Conservation (phyloP, 1,140 invertebrate genomes). For the Magallana gigas region DNA sequence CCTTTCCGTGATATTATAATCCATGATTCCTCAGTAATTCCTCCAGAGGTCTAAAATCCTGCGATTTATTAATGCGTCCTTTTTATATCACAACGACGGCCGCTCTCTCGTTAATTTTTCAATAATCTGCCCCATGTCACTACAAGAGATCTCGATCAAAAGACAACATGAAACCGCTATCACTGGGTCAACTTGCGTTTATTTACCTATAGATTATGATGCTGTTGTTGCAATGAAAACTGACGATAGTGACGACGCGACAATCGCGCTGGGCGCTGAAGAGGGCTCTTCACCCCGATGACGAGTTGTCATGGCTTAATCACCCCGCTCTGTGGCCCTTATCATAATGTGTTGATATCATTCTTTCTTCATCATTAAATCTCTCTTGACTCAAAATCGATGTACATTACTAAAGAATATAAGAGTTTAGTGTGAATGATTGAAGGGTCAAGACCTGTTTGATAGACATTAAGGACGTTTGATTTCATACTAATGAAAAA, state of each 20-base stretch:
- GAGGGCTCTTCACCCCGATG: neutral
- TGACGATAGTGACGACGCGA: constrained; percentile 4
- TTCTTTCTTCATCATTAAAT: neutral
- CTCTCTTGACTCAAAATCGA: constrained; percentile 23
- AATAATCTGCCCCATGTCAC: neutral
- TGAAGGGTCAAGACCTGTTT: neutral
- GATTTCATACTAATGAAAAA: too few species aligned
- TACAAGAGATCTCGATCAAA: constrained; percentile 28
- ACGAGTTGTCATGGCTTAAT: constrained; percentile 22
- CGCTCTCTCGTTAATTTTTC: neutral
- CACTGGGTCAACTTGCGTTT: constrained; percentile 6
- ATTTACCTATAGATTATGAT: neutral
- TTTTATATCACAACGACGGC: neutral
- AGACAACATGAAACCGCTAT: constrained; percentile 26
- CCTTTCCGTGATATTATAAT: neutral
- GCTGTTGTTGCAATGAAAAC: neutral
- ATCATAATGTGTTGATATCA: neutral
- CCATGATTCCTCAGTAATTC: neutral
- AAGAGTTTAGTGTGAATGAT: neutral
- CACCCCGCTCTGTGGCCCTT: neutral
- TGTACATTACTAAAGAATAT: neutral
- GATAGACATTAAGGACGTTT: too few species aligned
- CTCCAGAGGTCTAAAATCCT: neutral
- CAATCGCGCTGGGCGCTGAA: neutral
- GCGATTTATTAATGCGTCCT: neutral